Conservation (phyloP, 2,113 vertebrate species). For the Sylvia atricapilla region DNA sequence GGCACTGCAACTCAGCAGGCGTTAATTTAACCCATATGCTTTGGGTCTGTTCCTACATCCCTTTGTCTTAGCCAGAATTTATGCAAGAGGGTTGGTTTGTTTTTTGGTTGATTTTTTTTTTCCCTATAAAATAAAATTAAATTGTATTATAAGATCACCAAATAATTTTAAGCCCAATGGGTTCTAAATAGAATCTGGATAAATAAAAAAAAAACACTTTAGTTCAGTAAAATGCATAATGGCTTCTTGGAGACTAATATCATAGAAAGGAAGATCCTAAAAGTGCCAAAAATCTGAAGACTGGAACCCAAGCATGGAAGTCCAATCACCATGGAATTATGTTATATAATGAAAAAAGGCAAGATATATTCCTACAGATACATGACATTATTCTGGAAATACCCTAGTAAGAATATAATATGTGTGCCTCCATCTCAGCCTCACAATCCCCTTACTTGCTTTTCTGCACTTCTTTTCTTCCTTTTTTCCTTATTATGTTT, state of each 20-base stretch:
- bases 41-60: constrained; percentile 51
- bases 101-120: too few species aligned
- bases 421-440: background rate
- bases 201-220: background rate
- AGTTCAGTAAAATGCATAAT: background rate
- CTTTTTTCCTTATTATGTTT: background rate
- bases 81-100: background rate
- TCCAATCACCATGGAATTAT: background rate
- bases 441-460: background rate
- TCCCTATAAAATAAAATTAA: constrained; percentile 2
- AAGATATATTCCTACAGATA: background rate
- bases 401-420: background rate
- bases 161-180: background rate
- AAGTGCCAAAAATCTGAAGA: background rate
- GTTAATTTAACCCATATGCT: constrained; percentile 63
- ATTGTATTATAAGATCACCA: background rate
- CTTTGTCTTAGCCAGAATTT: constrained; percentile 48
- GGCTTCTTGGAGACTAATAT: background rate
- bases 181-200: constrained; percentile 12
- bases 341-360: background rate
- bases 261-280: background rate
- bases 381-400: background rate
- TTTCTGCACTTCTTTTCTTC: background rate
- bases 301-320: background rate
- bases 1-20: constrained; percentile 56